Percentiles rank a stretch among this genome's conserved stretches.
Conservation (phyloP, 2,888 invertebrate species). For the Cataglyphis cursor region DNA sequence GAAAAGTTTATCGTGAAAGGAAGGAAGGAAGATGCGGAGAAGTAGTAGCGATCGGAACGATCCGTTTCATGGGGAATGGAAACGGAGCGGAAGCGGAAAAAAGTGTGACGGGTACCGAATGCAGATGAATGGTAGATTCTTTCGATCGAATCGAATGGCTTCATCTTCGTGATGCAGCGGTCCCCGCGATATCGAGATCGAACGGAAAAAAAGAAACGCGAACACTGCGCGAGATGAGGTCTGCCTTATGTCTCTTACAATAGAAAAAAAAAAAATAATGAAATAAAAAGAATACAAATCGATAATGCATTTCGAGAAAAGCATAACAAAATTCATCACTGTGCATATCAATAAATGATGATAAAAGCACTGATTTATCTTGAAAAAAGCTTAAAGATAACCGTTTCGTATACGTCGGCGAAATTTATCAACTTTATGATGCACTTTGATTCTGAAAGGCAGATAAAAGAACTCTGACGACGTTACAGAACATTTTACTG, state of each 20-base stretch:
- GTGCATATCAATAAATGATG: neutral
- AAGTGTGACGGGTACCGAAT: slow-evolving; percentile 37
- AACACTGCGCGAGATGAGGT: slow-evolving; percentile 19
- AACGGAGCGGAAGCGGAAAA: slow-evolving; percentile 44
- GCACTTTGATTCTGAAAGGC: slow-evolving; percentile 22
- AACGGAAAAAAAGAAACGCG: neutral
- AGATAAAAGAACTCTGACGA: slow-evolving; percentile 13
- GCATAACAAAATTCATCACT: neutral
- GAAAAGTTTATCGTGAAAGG: slow-evolving; percentile 58
- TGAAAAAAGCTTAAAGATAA: neutral
- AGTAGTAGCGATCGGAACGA: slow-evolving; percentile 41
- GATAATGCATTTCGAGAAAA: slow-evolving; percentile 10
- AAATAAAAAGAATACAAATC: slow-evolving; percentile 15
- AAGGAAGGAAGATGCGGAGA: slow-evolving; percentile 1
- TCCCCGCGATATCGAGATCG: slow-evolving; percentile 24
- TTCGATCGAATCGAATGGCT: slow-evolving; percentile 45
- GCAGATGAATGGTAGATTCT: slow-evolving; percentile 61
- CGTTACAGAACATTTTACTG: neutral
- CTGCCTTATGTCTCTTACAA: neutral
- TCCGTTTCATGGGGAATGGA: slow-evolving; percentile 7
- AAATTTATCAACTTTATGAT: slow-evolving; percentile 31
- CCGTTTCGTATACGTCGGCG: neutral
- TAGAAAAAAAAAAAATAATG: neutral
- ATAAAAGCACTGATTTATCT: neutral
- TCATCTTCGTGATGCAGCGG: slow-evolving; percentile 25